phyloP scores from a whole-genome alignment of 2,888 invertebrate genomes.

The Erebia ligea region DNA sequence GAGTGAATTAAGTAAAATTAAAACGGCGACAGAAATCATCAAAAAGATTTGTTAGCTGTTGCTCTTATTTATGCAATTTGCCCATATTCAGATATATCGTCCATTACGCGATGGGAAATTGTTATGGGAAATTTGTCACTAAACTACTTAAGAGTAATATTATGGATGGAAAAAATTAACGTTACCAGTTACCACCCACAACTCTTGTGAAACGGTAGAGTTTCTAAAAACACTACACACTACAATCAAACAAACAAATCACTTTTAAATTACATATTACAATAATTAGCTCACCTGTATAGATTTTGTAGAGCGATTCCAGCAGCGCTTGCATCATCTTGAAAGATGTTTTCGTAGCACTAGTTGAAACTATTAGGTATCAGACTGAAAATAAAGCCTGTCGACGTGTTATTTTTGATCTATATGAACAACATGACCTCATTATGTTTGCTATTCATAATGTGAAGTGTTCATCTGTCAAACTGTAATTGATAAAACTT shows the following conservation, averaged over 20 bases:
- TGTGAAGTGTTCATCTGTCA: conserved; percentile 55
- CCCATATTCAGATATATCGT: too few species aligned
- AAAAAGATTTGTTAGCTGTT: too few species aligned
- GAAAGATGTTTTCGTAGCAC: conserved; percentile 50
- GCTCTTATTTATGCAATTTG: too few species aligned
- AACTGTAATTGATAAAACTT: conserved; percentile 24
- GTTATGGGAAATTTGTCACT: too few species aligned
- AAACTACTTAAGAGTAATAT: too few species aligned
- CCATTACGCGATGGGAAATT: too few species aligned
- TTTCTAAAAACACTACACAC: too few species aligned
- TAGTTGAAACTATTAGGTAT: conserved; percentile 48
- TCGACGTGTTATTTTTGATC: conserved; percentile 28
- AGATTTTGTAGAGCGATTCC: conserved; percentile 76
- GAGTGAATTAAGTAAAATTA: too few species aligned
- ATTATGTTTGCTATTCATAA: conserved; percentile 58
- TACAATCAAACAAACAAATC: background rate
- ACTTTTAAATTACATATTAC: background rate
- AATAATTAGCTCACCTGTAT: conserved; percentile 61
- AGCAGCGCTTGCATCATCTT: conserved; percentile 81
- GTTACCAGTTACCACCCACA: too few species aligned
- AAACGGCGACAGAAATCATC: too few species aligned
- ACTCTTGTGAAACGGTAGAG: too few species aligned
- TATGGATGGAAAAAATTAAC: too few species aligned
- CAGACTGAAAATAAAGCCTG: conserved; percentile 20
- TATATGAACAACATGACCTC: conserved; percentile 49